Base-by-base conservation (phyloP, 2,797 vertebrate genomes). In the Cuniculus paca region DNA sequence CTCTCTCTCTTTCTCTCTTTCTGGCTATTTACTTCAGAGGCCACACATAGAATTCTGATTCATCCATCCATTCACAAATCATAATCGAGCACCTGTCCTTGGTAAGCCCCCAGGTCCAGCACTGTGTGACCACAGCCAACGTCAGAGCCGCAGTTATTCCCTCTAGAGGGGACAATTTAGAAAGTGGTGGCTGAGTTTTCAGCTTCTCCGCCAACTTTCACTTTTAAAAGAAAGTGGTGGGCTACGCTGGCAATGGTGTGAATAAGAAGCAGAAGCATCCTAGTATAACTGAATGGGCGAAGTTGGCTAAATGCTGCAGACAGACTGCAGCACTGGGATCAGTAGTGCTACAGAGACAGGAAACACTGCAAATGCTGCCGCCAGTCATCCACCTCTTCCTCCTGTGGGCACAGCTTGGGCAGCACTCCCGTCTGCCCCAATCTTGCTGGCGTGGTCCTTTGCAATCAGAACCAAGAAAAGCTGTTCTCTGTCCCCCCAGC, bases 261-360 rank as follows among this genome's bases (percentile, higher is more conserved):
- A 24, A 14, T 39, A 16, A 63, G n/a, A 22, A 74, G 72, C 13
- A 12, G 52, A 14, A 61, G 60, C 17, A 11, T 17, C 24, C 28
- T 75, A 13, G 61, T 2, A 20, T 20, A 61, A 56, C 4, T 19
- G 22, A 14, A 60, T 24, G 61, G 6, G 0, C 2, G 56, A 6
- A 17, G 20, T 50, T 52, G n/a, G 22, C 36, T 48, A 58, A 75
- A 9, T 0, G 6, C 16, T 17, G 5, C 0, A 0, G 36, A 39
- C 58, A 56, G 22, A 58, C 17, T 10, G 17, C 45, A 5, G 5
- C 79, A 26, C 12, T 60, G 63, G 12, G 42, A 36, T 75, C 45
- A 17, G 6, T 24, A 7, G 9, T 26, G 34, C 56, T 45, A 50
- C 16, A 52, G 61, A 61, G 2, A 12, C 6, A 1, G 39, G 52